Evolutionary conservation across 2,888 invertebrate genomes (phyloP).

Genomic region (Julus scandinavius): DNA sequence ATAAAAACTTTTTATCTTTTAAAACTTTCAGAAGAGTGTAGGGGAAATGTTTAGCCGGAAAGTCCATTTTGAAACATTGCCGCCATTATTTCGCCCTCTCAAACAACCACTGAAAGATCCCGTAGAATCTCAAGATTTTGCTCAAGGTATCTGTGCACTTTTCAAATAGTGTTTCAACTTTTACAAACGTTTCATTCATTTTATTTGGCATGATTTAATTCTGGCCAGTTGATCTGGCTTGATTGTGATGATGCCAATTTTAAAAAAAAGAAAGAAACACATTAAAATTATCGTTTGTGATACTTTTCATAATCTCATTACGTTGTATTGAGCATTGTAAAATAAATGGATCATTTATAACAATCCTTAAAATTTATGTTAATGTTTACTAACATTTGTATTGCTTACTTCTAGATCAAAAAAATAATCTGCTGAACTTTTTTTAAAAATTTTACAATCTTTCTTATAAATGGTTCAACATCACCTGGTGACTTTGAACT

Average conservation of each 20-base stretch:
- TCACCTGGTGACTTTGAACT: too few species aligned
- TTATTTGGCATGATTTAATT: background rate
- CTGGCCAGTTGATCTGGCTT: background rate
- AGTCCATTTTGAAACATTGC: constrained; percentile 85
- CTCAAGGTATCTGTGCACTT: background rate
- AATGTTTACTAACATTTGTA: too few species aligned
- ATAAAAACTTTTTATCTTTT: constrained; percentile 49
- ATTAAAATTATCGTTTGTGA: background rate
- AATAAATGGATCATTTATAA: too few species aligned
- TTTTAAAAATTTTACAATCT: too few species aligned
- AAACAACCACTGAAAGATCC: background rate
- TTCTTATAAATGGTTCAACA: too few species aligned
- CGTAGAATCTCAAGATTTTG: constrained; percentile 10
- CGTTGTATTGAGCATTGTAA: background rate
- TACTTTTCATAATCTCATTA: background rate
- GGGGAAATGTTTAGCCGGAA: constrained; percentile 89
- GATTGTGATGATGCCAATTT: background rate
- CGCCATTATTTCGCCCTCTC: constrained; percentile 67
- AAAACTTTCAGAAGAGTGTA: constrained; percentile 75
- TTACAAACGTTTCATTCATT: background rate
- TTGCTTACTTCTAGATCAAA: too few species aligned
- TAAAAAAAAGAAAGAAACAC: background rate
- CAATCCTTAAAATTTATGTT: too few species aligned
- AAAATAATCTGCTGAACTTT: too few species aligned
- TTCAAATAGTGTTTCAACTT: background rate